phyloP scores from a whole-genome alignment of 2,797 vertebrate genomes.

The Tragopan temminckii region DNA sequence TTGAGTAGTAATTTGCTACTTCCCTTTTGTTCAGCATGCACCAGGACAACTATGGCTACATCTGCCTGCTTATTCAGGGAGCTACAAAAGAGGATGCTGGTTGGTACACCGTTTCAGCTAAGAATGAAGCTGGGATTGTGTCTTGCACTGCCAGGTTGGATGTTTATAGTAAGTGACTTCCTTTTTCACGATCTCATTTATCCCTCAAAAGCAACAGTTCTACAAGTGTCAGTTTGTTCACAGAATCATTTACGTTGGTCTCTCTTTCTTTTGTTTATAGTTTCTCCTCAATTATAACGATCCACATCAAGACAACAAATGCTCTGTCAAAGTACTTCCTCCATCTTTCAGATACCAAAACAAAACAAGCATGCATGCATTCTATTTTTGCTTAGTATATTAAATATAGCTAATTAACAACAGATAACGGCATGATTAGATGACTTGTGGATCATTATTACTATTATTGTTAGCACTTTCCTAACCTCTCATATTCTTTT shows the following conservation, averaged over 20 bases:
- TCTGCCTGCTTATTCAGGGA: constrained; percentile 98
- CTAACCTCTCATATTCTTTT: constrained; percentile 54
- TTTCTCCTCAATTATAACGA: constrained; percentile 81
- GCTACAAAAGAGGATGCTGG: constrained; percentile 95
- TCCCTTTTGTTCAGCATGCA: constrained; percentile 89
- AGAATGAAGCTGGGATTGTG: constrained; percentile 97
- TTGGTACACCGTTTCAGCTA: constrained; percentile 98
- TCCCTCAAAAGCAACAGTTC: background rate
- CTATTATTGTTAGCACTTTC: constrained; percentile 50
- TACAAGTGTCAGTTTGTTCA: background rate
- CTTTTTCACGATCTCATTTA: background rate
- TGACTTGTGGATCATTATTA: constrained; percentile 48
- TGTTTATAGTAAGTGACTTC: constrained; percentile 88
- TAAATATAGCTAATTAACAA: constrained; percentile 43
- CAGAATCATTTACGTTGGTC: constrained; percentile 68
- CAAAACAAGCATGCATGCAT: constrained; percentile 69
- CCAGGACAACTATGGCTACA: constrained; percentile 96
- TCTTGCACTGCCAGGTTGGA: constrained; percentile 97
- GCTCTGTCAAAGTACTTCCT: constrained; percentile 77
- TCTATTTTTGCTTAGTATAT: constrained; percentile 13
- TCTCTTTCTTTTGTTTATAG: constrained; percentile 81
- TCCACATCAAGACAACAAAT: constrained; percentile 77
- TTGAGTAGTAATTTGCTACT: constrained; percentile 2
- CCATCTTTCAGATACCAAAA: constrained; percentile 61
- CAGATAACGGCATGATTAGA: constrained; percentile 41